Conservation (phyloP, 2,888 invertebrate species). For the Leptopilina drosophilae region DNA sequence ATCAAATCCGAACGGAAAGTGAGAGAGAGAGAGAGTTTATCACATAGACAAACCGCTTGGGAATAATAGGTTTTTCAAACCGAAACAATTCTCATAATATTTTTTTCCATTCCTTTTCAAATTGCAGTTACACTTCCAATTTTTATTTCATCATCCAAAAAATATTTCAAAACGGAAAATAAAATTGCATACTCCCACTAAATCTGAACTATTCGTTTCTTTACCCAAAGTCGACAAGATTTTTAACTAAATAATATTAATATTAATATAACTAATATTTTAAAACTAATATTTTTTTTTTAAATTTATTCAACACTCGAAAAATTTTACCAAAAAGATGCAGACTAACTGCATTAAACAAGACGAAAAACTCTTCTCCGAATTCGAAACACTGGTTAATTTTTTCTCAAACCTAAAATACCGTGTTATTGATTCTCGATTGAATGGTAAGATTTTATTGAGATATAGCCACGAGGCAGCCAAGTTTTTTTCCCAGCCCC, state of each 20-base stretch:
- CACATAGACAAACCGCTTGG: neutral
- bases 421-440: too few species aligned
- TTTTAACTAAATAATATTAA: too few species aligned
- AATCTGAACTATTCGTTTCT: neutral
- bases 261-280: too few species aligned
- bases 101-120: neutral
- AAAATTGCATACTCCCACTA: neutral
- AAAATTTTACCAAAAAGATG: too few species aligned
- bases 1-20: constrained; percentile 4
- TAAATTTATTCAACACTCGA: neutral
- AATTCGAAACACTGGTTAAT: too few species aligned
- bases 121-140: neutral
- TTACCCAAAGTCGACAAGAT: neutral
- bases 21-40: neutral
- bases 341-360: too few species aligned
- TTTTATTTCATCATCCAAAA: neutral
- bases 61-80: constrained; percentile 10
- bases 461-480: neutral
- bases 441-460: too few species aligned
- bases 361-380: too few species aligned
- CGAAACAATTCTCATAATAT: neutral
- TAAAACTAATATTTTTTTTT: too few species aligned
- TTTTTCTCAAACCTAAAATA: too few species aligned
- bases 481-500: too few species aligned
- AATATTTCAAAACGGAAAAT: neutral